Base-by-base conservation (phyloP, 2,797 vertebrate species). In the Sphaeramia orbicularis region DNA sequence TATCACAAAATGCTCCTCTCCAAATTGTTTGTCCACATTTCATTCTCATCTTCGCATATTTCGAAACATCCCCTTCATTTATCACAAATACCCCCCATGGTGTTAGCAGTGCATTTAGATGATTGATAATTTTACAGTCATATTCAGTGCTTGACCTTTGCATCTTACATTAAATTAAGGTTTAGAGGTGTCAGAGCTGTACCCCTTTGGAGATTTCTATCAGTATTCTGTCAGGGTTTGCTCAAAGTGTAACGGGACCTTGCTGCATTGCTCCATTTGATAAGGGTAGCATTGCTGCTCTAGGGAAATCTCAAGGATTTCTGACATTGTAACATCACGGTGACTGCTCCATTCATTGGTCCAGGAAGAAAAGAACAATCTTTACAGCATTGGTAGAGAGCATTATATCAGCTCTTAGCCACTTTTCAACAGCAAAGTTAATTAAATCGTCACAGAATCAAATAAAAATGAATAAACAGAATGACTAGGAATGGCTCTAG, bases 71-170 rank as follows among this genome's bases (percentile, higher is more conserved):
- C 27, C 13, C 40, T 72, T 75, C 30, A 75, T 82, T 67, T 44
- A 65, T 82, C 52, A 66, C 64, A 40, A 76, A 70, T 54, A n/a
- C 9, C 61, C 48, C 14, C 32, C 2, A 14, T 11, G 18, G 57
- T 65, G 27, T 13, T 27, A 0, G 4, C 21, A 4, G 27, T 71
- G 43, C 64, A 76, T 81, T 71, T 37, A 60, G 74, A 71, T 79
- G 49, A 81, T 64, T 78, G 49, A 85, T 80, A 4, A 56, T 59
- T 71, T 80, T 48, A 68, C 58, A 60, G 37, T 67, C 41, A 43
- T 55, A 45, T 74, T 65, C 51, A 55, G 37, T 19, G 12, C 52
- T 14, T 77, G 84, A 73, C 84, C 76, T 86, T 81, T 68, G 67
- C 37, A 56, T 64, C 43, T 62, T 59, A 57, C 58, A 78, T 65